phyloP scores from a whole-genome alignment of 2,888 invertebrate genomes.

The Cactoblastis cactorum region DNA sequence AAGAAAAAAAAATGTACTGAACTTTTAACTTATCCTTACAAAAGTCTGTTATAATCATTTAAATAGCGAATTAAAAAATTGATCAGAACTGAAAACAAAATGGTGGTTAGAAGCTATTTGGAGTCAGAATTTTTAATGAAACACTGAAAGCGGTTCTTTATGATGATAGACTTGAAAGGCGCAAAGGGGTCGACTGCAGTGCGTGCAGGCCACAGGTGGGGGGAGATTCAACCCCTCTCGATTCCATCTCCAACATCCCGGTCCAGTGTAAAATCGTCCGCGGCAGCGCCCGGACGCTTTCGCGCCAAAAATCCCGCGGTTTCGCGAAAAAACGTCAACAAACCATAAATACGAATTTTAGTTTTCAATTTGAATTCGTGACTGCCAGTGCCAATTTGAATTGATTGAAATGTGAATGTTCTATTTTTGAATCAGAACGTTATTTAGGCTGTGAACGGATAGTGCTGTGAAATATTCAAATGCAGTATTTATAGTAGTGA shows the following conservation, averaged over 20 bases:
- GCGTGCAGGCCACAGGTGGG: constrained; percentile 73
- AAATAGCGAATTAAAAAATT: neutral
- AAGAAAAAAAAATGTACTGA: too few relatives aligned
- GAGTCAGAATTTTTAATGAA: constrained; percentile 10
- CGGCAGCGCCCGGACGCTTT: constrained; percentile 38
- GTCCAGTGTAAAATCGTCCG: constrained; percentile 42
- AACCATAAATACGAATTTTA: constrained; percentile 13
- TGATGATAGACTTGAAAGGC: constrained; percentile 51
- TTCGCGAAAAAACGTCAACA: constrained; percentile 12
- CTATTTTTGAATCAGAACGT: constrained; percentile 3
- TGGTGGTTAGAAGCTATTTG: constrained; percentile 6
- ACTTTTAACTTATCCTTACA: too few relatives aligned
- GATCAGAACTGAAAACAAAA: constrained; percentile 1
- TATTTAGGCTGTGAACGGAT: constrained; percentile 15
- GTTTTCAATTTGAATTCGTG: neutral
- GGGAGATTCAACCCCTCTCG: constrained; percentile 37
- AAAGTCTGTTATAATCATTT: neutral
- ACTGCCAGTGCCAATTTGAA: constrained; percentile 21
- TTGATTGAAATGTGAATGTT: constrained; percentile 6
- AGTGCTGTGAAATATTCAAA: constrained; percentile 41
- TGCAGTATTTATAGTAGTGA: constrained; percentile 32
- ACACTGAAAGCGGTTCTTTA: constrained; percentile 25
- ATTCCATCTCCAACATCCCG: constrained; percentile 24
- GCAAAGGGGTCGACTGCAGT: constrained; percentile 69
- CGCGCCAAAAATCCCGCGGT: constrained; percentile 19